These are phyloP conservation scores for Geothlypis trichas DNA, from an alignment of 2,113 vertebrate species.

Conservation along the genomic window DNA sequence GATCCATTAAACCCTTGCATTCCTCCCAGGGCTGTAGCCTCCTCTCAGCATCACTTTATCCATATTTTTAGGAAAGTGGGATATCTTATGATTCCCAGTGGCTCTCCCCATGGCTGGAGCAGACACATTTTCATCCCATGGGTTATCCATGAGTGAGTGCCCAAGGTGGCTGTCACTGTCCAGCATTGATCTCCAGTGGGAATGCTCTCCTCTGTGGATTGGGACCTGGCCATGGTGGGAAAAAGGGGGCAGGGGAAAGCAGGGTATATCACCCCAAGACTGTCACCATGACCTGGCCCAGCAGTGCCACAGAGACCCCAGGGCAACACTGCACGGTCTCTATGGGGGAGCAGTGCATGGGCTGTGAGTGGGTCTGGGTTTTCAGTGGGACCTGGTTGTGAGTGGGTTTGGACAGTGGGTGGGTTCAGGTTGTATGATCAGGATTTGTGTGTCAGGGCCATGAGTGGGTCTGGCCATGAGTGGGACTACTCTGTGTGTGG, in stretches of 20 bases:
- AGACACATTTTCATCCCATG: rapidly evolving
- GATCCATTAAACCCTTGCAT: not conserved
- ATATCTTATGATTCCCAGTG: not conserved
- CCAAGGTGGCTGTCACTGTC: not conserved
- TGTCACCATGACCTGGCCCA: not conserved
- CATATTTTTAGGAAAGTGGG: not conserved
- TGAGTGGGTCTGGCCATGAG: not conserved
- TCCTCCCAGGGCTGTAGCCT: not conserved
- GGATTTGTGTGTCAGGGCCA: not conserved
- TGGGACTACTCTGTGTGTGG: rapidly evolving
- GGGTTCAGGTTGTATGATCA: not conserved
- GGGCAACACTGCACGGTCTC: not conserved
- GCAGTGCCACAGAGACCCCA: not conserved
- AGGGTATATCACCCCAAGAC: rapidly evolving
- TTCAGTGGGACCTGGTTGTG: not conserved
- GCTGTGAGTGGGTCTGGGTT: not conserved
- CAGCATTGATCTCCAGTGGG: rapidly evolving
- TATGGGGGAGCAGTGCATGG: rapidly evolving
- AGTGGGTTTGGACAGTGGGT: not conserved
- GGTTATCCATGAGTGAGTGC: not conserved
- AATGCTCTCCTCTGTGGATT: not conserved
- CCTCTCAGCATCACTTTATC: not conserved
- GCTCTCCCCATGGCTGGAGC: rapidly evolving
- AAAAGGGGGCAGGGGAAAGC: not conserved
- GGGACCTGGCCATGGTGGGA: rapidly evolving